A percentile compares a stretch with the other conserved stretches of the same genome.
phyloP scores from a whole-genome alignment of 2,113 vertebrate species.

The Elgaria multicarinata region DNA sequence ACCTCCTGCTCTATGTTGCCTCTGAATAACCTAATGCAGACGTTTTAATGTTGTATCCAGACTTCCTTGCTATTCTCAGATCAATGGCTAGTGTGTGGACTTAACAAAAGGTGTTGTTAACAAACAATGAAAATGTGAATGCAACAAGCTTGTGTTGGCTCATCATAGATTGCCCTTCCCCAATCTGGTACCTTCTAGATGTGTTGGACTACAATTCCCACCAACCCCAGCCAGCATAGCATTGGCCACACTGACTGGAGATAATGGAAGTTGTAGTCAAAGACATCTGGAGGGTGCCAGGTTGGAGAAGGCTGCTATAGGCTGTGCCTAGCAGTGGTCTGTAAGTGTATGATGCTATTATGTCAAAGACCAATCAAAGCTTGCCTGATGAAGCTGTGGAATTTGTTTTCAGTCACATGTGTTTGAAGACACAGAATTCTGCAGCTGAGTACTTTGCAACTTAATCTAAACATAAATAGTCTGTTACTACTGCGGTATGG shows the following conservation, averaged over 20 bases:
- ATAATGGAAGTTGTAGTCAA: too few relatives aligned
- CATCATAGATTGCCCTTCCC: neutral
- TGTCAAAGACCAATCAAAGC: neutral
- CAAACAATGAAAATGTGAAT: neutral
- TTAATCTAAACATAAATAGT: neutral
- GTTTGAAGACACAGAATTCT: neutral
- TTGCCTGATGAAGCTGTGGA: neutral
- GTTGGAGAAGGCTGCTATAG: neutral
- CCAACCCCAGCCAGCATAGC: too few relatives aligned
- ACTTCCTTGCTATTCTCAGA: neutral
- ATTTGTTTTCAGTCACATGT: neutral
- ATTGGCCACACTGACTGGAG: too few relatives aligned
- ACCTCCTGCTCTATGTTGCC: neutral
- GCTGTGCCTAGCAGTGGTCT: neutral
- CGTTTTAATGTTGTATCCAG: neutral
- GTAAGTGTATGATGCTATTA: neutral
- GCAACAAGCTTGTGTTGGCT: neutral
- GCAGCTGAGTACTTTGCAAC: neutral
- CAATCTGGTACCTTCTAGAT: too few relatives aligned
- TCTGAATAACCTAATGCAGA: neutral
- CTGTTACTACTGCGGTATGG: neutral
- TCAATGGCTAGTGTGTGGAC: neutral
- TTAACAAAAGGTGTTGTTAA: neutral
- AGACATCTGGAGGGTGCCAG: too few relatives aligned
- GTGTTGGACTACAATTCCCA: too few relatives aligned